phyloP scores from a whole-genome alignment of 2,113 vertebrate genomes.

The Hassar affinis region DNA sequence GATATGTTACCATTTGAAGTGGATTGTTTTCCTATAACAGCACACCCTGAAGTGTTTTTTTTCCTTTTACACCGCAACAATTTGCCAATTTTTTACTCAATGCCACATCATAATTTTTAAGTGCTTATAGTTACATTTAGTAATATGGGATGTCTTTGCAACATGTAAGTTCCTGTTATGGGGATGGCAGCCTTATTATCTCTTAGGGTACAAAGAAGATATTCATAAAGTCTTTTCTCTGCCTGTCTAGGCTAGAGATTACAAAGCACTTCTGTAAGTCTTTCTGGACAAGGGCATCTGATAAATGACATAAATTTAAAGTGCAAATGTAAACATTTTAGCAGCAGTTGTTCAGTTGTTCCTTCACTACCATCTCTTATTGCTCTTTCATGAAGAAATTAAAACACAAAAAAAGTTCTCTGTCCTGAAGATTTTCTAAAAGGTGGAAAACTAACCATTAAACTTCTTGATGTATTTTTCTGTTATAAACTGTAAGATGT shows the following conservation, averaged over 20 bases:
- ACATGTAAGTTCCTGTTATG: not conserved
- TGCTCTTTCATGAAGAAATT: no score
- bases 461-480: no score
- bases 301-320: not conserved
- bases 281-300: not conserved
- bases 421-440: no score
- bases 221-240: not conserved
- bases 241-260: not conserved
- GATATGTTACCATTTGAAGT: not conserved
- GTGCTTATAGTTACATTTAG: not conserved
- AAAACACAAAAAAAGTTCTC: not conserved
- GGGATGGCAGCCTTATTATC: not conserved
- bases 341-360: not conserved
- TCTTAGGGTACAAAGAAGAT: not conserved
- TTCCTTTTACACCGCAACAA: not conserved
- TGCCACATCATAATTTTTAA: not conserved
- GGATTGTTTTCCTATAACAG: conserved; percentile 1
- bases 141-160: not conserved
- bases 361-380: not conserved
- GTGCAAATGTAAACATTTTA: not conserved
- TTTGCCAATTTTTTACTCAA: not conserved
- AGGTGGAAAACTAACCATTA: not conserved
- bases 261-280: not conserved
- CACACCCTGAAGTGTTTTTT: not conserved
- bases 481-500: no score